Evolutionary conservation across 2,888 invertebrate species (phyloP), one percentile per base, ranked within the genome.

Genomic region (Escarpia spicata): DNA sequence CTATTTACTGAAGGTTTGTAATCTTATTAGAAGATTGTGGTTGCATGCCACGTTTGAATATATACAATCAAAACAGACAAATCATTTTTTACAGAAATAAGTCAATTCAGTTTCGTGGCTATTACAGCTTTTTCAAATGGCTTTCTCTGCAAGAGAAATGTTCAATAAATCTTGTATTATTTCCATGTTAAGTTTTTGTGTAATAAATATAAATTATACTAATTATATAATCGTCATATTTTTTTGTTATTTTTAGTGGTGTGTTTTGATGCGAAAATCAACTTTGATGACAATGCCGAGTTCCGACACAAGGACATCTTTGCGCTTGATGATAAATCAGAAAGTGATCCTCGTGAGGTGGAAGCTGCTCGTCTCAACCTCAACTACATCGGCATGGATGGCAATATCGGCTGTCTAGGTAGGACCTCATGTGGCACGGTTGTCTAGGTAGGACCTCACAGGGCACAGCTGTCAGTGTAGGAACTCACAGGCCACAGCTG

Each of bases 281-380:
- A 99, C 96, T 99, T 99, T 97, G 99, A 99, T 97, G 99, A 99
- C 96, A 99, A 99, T 97, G 99, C 99, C 0, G 97, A 98, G 95
- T 99, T 98, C 96, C 97, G 99, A 93, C 97, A 97, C 95, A 97
- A 98, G 96, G 98, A 98, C 37, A 98, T 99, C 93, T 99, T 99
- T 97, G 98, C 97, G 26, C 97, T 99, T 97, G 99, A 99, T 96
- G 98, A 99, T 96, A 97, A 97, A 12, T 97, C 98, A 45, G 99
- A 99, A 96, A 95, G 97, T 95, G 99, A 99, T 97, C 98, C 99
- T 0, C 97, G 99, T 94, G 99, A 99, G 97, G 97, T 98, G n/a
- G 98, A 99, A 96, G 99, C 99, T 31, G 97, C 98, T 8, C 98
- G 98, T 95, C 97, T 98, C 95, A 98, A 99, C 96, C 97, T 99